phyloP scores from a whole-genome alignment of 2,797 vertebrate species.

The Takifugu ocellatus region DNA sequence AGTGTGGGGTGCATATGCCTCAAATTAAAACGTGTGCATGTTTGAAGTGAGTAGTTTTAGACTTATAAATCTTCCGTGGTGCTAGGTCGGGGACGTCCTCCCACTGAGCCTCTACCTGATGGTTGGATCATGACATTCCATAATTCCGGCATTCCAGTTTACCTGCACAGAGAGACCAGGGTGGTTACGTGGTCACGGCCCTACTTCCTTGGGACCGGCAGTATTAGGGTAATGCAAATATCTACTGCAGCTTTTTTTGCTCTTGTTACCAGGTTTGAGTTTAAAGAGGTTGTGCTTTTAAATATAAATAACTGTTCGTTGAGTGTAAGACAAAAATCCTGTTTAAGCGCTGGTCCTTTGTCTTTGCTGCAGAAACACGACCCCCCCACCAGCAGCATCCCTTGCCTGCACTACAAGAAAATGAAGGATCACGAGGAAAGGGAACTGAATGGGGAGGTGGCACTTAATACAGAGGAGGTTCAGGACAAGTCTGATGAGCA shows the following conservation, averaged over 20 bases:
- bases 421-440: slow-evolving; percentile 94
- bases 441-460: slow-evolving; percentile 85
- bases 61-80: not conserved
- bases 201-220: slow-evolving; percentile 98
- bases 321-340: not conserved
- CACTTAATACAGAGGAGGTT: slow-evolving; percentile 71
- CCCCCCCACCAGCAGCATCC: slow-evolving; percentile 96
- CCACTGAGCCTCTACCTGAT: slow-evolving; percentile 97
- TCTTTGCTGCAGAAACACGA: slow-evolving; percentile 89
- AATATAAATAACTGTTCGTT: not conserved
- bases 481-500: slow-evolving; percentile 72
- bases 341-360: not conserved
- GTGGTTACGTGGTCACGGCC: slow-evolving; percentile 99
- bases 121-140: slow-evolving; percentile 99
- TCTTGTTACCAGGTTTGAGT: not conserved
- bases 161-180: slow-evolving; percentile 97
- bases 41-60: not conserved
- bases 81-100: slow-evolving; percentile 94
- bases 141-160: slow-evolving; percentile 99
- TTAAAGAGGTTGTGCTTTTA: not conserved
- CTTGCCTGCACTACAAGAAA: slow-evolving; percentile 97
- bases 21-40: not conserved
- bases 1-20: not conserved
- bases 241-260: not conserved
- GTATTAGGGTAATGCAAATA: slow-evolving; percentile 88